Percentiles rank a stretch among this genome's conserved stretches.
Evolutionary conservation across 2,888 invertebrate species (phyloP).

Genomic region (Cylloceria caligata): DNA sequence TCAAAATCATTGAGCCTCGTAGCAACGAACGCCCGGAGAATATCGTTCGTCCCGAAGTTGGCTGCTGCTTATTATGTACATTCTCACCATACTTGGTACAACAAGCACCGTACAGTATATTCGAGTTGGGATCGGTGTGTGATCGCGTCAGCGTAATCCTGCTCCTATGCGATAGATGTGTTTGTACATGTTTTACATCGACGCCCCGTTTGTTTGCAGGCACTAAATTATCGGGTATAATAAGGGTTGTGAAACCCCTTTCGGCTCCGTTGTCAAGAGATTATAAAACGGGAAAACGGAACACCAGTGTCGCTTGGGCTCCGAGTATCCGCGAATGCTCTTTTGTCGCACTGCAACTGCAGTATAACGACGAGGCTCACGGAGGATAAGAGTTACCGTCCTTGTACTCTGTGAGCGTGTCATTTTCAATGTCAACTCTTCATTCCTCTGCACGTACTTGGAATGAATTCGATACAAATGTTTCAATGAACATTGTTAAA

Average conservation of each 20-base stretch:
- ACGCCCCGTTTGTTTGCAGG: slow-evolving; percentile 83
- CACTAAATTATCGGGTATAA: slow-evolving; percentile 84
- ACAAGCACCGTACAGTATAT: slow-evolving; percentile 12
- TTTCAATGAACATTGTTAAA: background rate
- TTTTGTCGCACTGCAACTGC: slow-evolving; percentile 68
- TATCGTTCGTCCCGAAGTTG: too few relatives aligned
- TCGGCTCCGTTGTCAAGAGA: slow-evolving; percentile 75
- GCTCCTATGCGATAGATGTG: slow-evolving; percentile 70
- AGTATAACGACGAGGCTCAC: slow-evolving; percentile 11
- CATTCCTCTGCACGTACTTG: background rate
- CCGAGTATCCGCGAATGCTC: slow-evolving; percentile 71
- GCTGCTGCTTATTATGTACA: background rate
- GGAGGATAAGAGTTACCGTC: background rate
- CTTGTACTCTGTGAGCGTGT: background rate
- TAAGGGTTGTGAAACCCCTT: slow-evolving; percentile 79
- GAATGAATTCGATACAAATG: background rate
- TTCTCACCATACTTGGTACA: slow-evolving; percentile 44
- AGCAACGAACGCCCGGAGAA: too few relatives aligned
- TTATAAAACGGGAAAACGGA: slow-evolving; percentile 79
- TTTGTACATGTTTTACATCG: slow-evolving; percentile 79
- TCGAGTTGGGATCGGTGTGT: slow-evolving; percentile 56
- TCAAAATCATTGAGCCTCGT: too few relatives aligned
- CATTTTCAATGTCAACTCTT: background rate
- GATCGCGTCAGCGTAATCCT: slow-evolving; percentile 57
- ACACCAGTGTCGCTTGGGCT: slow-evolving; percentile 22